Base-by-base conservation (phyloP, 1,140 invertebrate genomes). In the Danaus plexippus region DNA sequence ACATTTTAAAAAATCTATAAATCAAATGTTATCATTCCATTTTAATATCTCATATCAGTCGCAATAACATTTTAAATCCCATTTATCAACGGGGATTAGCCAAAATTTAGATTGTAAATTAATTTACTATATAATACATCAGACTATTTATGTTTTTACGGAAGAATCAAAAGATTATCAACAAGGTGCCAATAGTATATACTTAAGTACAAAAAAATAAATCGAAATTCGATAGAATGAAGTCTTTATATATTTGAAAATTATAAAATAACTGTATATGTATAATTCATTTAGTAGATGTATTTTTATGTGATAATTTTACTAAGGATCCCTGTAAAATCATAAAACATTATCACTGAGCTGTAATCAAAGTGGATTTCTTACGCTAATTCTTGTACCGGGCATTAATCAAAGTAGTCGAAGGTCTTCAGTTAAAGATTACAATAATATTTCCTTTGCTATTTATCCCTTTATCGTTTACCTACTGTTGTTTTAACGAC, bases 11-110 rank as follows among this genome's bases (percentile, higher is more conserved):
- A 69, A 64, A 71, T 57, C 66, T 73, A 81, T 85, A 85, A 85
- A 85, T 85, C 81, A 85, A 81, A 85, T 81, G 71, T 82, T 85
- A 85, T 85, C 79, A 85, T 78, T 82, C 76, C 41, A 48, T 63
- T 78, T 72, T 80, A 80, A 81, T 82, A 47, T 66, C 54, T 59
- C 62, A 76, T 85, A 82, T 85, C 79, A 59, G 57, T 64, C 46
- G 65, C 75, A 66, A 74, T 73, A 73, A 73, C 71, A 70, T 71
- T 66, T 49, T 64, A 76, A 82, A 81, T 75, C 61, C 73, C 22
- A 54, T 63, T 79, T 84, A 84, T 84, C 78, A 57, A 18, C 32
- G 44, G 46, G 73, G 73, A 79, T 81, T 79, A 80, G 40, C 54
- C 45, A 68, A 77, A 79, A 75, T 73, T 69, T 68, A 57, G 67